Base-by-base conservation (phyloP, 2,113 vertebrate genomes). In the Dasyurus viverrinus region DNA sequence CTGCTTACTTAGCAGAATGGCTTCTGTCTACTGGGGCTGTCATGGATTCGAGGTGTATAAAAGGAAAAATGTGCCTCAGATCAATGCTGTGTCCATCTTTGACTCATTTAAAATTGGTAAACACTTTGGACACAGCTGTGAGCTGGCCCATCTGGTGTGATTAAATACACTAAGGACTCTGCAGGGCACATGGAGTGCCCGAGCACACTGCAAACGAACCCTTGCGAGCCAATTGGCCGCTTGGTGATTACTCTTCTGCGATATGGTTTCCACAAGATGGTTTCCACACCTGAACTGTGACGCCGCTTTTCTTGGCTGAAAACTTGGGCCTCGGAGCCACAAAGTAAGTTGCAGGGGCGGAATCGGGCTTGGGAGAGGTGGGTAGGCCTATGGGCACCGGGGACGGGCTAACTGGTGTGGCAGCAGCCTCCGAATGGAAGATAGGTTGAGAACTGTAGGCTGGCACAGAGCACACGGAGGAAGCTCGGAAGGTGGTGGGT, bases 211-310 rank as follows among this genome's bases (percentile, higher is more conserved):
- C 98, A 98, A 98, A 98, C 96, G 54, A 97, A 95, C 96, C 76
- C 94, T 95, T 97, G 97, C 97, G 98, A 98, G 98, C 98, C 96
- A 98, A 96, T 93, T 0, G 98, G 98, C 97, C 98, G 97, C 98
- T 97, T 96, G 93, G 97, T 89, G 97, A 93, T 98, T 99, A 99
- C 98, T 99, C 99, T 96, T 98, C 99, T 93, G 97, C 98, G 84
- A 97, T 92, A 22, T 42, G 36, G 68, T 84, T 84, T 42, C n/a
- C n/a, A 84, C 68, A 42, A 8, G 99, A 98, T 54, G 99, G 99
- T 98, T 99, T 99, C 99, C 99, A 99, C 98, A 99, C 99, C 98
- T 99, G 99, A 95, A 99, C 99, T 91, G 98, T 98, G 97, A 98
- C 99, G 90, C 98, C 98, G 92, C 99, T 98, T 98, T 99, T 99